Percentiles rank a stretch among this genome's conserved stretches.
phyloP scores from a whole-genome alignment of 30 jellyfish, hydroid and myxozoan species.

The Nemopilema nomurai region DNA sequence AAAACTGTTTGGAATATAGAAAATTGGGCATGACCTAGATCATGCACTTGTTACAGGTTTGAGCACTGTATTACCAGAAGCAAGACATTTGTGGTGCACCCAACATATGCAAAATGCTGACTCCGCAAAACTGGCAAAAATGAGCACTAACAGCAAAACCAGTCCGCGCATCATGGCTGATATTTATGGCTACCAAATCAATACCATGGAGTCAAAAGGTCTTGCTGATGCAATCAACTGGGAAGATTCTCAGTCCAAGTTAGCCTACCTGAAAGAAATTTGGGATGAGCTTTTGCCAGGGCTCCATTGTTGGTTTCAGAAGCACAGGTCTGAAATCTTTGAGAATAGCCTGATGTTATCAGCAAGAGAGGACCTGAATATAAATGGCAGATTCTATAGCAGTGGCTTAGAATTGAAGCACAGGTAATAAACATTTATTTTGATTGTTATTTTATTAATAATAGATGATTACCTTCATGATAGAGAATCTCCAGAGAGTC shows the following conservation, averaged over 20 bases:
- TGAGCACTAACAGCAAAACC: slow-evolving; percentile 58
- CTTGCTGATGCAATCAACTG: slow-evolving; percentile 45
- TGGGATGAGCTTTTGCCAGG: slow-evolving; percentile 64
- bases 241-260: slow-evolving; percentile 27
- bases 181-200: slow-evolving; percentile 47
- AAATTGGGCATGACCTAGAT: slow-evolving; percentile 69
- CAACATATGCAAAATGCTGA: slow-evolving; percentile 65
- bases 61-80: slow-evolving; percentile 29
- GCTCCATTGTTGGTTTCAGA: slow-evolving; percentile 42
- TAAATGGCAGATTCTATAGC: slow-evolving; percentile 47
- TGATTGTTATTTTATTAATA: background rate
- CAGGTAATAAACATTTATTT: background rate
- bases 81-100: slow-evolving; percentile 55
- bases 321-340: slow-evolving; percentile 23
- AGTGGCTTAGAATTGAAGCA: slow-evolving; percentile 35
- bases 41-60: slow-evolving; percentile 54
- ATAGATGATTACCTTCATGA: background rate
- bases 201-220: slow-evolving; percentile 42
- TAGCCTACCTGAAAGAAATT: slow-evolving; percentile 24
- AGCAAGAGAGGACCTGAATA: slow-evolving; percentile 46
- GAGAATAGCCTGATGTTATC: slow-evolving; percentile 22
- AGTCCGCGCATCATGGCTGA: slow-evolving; percentile 58
- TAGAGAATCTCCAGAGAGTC: background rate
- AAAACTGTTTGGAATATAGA: slow-evolving; percentile 12
- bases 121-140: slow-evolving; percentile 22